A percentile compares a stretch with the other conserved stretches of the same genome.
These are phyloP conservation scores for Drosophila picticornis DNA, from an alignment of 2,888 invertebrate species.

Conservation along the genomic window DNA sequence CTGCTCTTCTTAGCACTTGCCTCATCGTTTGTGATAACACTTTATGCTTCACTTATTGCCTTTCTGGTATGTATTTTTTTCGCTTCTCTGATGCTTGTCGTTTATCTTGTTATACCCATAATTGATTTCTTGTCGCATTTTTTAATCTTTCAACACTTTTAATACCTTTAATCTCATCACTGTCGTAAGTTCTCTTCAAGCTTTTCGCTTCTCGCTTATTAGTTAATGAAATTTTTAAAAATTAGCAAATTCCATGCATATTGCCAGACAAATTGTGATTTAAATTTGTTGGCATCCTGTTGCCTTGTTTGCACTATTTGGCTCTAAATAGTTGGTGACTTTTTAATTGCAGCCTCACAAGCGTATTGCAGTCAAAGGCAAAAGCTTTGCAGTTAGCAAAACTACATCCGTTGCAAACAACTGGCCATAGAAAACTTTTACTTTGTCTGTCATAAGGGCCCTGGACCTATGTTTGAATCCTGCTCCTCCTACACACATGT, in stretches of 20 bases:
- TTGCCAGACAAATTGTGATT: slow-evolving; percentile 19
- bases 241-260: slow-evolving; percentile 21
- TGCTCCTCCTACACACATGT: neutral
- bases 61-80: neutral
- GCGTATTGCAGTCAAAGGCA: slow-evolving; percentile 31
- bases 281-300: slow-evolving; percentile 33
- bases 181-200: neutral
- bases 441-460: slow-evolving; percentile 25
- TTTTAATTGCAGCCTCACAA: slow-evolving; percentile 61
- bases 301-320: slow-evolving; percentile 29
- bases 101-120: neutral
- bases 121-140: slow-evolving; percentile 3
- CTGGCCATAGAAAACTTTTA: slow-evolving; percentile 53
- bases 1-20: neutral
- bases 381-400: slow-evolving; percentile 21
- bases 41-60: neutral
- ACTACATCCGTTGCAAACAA: slow-evolving; percentile 31
- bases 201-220: neutral
- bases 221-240: neutral
- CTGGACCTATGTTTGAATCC: neutral
- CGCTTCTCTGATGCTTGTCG: neutral
- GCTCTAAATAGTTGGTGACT: slow-evolving; percentile 47
- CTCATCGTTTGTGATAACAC: neutral
- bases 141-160: slow-evolving; percentile 9
- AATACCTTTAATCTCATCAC: slow-evolving; percentile 7